Evolutionary conservation across 2,888 invertebrate species (phyloP), one percentile per base, ranked within the genome.

Genomic region (Allolobophora icterica): DNA sequence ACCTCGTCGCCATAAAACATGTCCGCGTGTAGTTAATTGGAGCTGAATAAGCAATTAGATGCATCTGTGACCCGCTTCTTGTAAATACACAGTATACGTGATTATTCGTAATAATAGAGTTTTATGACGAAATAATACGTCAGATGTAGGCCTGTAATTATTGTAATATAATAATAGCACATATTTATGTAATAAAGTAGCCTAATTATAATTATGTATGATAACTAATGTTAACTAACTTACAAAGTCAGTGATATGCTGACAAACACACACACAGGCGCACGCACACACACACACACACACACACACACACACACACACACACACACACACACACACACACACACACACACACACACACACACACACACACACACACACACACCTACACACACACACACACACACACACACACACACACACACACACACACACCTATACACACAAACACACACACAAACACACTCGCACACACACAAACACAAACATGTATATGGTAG

Each of bases 31-130:
- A 71, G 71, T 71, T 71, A 71, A 71, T 71, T 71, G 71, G 71
- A 71, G 52, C 17, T 71, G 71, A 30, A 30, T n/a, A 30, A 17
- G 71, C n/a, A 71, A 71, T 71, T 71, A 71, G 71, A 24, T 21
- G 1, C 52, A 52, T 15, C 21, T 52, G 8, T 71, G 71, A n/a
- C 71, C 71, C 71, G 71, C 71, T 71, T 71, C 71, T 71, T 71
- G 13, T 71, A 11, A 45, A 45, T 45, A 45, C 19, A 19, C n/a
- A 45, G 1, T 24, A 52, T 24, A n/a, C 30, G 71, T 71, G 30
- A 71, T 71, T 71, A 71, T 71, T 71, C 71, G 71, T 71, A 71
- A 71, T 71, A 71, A 71, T 71, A 71, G 71, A 71, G 30, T 30
- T 71, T n/a, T 71, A 71, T 71, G 71, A 71, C 71, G 71, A 71